Percentiles rank a stretch among this genome's conserved stretches.
These are phyloP conservation scores for Amblyteles armatorius DNA, from an alignment of 2,888 invertebrate species.

Conservation along the genomic window DNA sequence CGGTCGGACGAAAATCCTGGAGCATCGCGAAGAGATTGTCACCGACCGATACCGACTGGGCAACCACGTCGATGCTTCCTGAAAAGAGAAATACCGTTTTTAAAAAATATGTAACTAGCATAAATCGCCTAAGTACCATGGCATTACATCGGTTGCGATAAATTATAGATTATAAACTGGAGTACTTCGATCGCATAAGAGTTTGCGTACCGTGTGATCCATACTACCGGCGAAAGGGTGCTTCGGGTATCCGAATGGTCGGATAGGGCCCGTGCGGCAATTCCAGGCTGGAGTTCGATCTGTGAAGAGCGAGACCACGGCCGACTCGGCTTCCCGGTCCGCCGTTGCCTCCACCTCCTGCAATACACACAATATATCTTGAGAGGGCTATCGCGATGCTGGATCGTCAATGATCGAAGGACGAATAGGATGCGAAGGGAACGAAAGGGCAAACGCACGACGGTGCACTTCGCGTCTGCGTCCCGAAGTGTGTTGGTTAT, in stretches of 20 bases:
- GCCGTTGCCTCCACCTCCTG: constrained; percentile 75
- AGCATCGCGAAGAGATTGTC: constrained; percentile 93
- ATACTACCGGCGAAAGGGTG: constrained; percentile 91
- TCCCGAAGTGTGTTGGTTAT: neutral
- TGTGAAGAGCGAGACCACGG: constrained; percentile 87
- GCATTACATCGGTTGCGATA: no score
- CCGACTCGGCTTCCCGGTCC: constrained; percentile 81
- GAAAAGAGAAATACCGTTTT: constrained; percentile 13
- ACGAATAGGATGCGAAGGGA: neutral
- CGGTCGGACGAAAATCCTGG: constrained; percentile 91
- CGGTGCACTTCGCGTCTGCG: constrained; percentile 56
- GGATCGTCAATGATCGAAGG: neutral
- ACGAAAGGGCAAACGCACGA: neutral
- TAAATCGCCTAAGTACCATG: no score
- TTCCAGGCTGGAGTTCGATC: constrained; percentile 96
- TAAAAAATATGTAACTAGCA: no score
- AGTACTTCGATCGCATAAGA: constrained; percentile 1
- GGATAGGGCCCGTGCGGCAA: constrained; percentile 86
- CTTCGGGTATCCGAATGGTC: constrained; percentile 84
- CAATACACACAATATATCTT: neutral
- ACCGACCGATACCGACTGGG: constrained; percentile 83
- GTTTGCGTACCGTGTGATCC: constrained; percentile 91
- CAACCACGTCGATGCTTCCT: constrained; percentile 83
- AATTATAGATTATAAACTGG: no score
- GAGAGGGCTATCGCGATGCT: neutral